Conservation (phyloP, 2,888 invertebrate species). For the Watsonalla cultraria region DNA sequence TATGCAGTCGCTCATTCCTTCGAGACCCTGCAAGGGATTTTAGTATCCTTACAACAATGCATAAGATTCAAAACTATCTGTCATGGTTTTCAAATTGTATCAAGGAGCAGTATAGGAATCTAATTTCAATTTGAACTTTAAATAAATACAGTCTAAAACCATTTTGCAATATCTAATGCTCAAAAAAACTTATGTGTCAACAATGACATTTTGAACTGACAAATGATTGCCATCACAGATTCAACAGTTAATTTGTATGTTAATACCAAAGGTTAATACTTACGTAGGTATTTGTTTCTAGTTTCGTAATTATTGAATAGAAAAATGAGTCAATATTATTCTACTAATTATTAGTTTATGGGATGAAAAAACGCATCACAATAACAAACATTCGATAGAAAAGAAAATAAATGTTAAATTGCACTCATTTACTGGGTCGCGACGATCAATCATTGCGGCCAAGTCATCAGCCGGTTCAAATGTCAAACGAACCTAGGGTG, state of each 20-base stretch:
- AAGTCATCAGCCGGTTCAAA: slow-evolving; percentile 77
- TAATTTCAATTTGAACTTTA: slow-evolving; percentile 45
- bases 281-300: too few species aligned
- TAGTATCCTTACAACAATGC: slow-evolving; percentile 23
- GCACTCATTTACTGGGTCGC: slow-evolving; percentile 75
- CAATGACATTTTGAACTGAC: slow-evolving; percentile 70
- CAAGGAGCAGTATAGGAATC: slow-evolving; percentile 8
- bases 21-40: slow-evolving; percentile 24
- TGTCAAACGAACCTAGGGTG: slow-evolving; percentile 78
- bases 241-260: slow-evolving; percentile 73
- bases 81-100: slow-evolving; percentile 9
- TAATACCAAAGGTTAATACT: too few species aligned
- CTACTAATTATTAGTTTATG: too few species aligned
- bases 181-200: slow-evolving; percentile 4
- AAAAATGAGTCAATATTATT: background rate
- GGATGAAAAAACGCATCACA: slow-evolving; percentile 42
- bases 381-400: slow-evolving; percentile 63
- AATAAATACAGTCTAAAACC: slow-evolving; percentile 18
- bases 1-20: slow-evolving; percentile 60
- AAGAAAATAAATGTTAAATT: slow-evolving; percentile 73
- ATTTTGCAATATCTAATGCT: slow-evolving; percentile 28
- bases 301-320: slow-evolving; percentile 2
- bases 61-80: slow-evolving; percentile 24
- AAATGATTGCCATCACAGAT: slow-evolving; percentile 69
- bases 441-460: slow-evolving; percentile 73